Percentiles rank a stretch among this genome's conserved stretches.
Conservation (phyloP, 92 coral and sea anemone species). For the Zoanthus sociatus region DNA sequence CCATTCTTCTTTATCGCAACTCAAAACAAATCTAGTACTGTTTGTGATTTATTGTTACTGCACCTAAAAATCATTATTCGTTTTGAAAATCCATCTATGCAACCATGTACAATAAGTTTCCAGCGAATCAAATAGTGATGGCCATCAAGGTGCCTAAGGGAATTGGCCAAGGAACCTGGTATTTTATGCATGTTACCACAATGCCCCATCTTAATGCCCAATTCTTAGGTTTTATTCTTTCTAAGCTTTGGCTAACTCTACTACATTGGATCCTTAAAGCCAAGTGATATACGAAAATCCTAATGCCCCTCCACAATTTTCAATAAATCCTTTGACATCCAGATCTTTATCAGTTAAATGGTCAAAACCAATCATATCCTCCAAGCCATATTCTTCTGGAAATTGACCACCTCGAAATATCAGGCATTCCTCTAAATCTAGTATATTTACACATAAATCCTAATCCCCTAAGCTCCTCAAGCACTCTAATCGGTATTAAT, state of each 20-base stretch:
- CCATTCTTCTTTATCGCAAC: conserved; percentile 30
- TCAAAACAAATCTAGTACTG: conserved; percentile 39
- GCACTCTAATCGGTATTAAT: not conserved
- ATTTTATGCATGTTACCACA: conserved; percentile 5
- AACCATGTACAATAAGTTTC: no score
- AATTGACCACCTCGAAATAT: conserved; percentile 41
- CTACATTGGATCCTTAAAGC: not conserved
- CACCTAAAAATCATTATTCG: conserved; percentile 44
- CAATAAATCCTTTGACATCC: not conserved
- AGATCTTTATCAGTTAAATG: conserved; percentile 17
- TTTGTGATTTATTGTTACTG: conserved; percentile 28
- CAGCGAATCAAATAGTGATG: conserved; percentile 2
- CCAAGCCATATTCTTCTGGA: not conserved
- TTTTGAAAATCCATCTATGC: not conserved
- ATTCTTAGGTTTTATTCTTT: not conserved
- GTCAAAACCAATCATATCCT: conserved; percentile 13
- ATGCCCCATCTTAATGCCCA: not conserved
- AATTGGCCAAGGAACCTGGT: conserved; percentile 9
- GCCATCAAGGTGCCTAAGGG: conserved; percentile 1
- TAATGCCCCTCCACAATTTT: not conserved
- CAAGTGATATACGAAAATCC: not conserved
- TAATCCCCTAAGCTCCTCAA: conserved; percentile 35
- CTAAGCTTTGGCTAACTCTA: not conserved
- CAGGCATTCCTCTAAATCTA: conserved; percentile 32
- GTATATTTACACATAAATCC: conserved; percentile 13